Evolutionary conservation across 2,888 invertebrate species (phyloP).

Genomic region (Drosophila heteroneura): DNA sequence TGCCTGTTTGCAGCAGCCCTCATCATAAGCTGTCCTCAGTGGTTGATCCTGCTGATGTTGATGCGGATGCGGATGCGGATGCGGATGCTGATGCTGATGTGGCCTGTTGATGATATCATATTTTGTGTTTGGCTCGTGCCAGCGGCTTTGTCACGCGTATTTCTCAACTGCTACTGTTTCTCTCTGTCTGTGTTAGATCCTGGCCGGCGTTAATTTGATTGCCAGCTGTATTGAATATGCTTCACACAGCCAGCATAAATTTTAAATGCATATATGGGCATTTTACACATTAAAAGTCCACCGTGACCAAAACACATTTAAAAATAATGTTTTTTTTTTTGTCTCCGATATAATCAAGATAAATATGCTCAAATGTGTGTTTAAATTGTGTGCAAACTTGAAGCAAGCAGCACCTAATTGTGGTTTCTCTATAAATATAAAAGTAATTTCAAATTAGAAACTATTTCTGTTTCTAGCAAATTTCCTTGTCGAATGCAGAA

Average conservation of each 20-base stretch:
- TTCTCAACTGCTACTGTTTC: conserved; percentile 18
- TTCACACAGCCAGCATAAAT: conserved; percentile 45
- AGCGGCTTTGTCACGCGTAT: conserved; percentile 68
- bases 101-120: conserved; percentile 55
- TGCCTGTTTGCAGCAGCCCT: conserved; percentile 25
- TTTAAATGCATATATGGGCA: conserved; percentile 6
- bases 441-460: background rate
- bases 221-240: conserved; percentile 37
- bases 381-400: background rate
- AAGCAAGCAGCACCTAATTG: background rate
- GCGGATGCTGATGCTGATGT: conserved; percentile 21
- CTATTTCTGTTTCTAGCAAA: background rate
- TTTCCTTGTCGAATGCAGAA: background rate
- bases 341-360: background rate
- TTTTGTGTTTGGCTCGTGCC: conserved; percentile 66
- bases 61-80: conserved; percentile 4
- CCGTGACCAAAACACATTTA: background rate
- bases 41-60: conserved; percentile 28
- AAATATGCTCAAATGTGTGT: background rate
- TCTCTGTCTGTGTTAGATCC: conserved; percentile 4
- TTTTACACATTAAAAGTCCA: conserved; percentile 10
- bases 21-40: conserved; percentile 35
- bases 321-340: conserved; percentile 1
- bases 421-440: background rate
- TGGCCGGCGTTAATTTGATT: conserved; percentile 39